These are phyloP conservation scores for Bolinopsis microptera DNA, from an alignment of 37 sponge, comb jelly and placozoan species.

Conservation along the genomic window DNA sequence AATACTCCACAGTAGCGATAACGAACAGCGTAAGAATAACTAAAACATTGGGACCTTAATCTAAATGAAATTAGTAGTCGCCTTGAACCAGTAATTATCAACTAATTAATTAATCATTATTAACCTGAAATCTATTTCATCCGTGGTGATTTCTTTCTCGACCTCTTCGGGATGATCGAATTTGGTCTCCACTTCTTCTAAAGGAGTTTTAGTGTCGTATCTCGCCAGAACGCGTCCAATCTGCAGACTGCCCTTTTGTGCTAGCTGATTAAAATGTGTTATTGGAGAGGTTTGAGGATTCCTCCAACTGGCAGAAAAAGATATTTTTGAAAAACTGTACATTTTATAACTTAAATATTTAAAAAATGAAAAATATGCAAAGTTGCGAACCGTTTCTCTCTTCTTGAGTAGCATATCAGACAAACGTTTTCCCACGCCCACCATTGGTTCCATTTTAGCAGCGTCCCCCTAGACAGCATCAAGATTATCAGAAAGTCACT, in stretches of 20 bases:
- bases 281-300: background rate
- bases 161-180: background rate
- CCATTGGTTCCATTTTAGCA: slow-evolving; percentile 45
- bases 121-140: slow-evolving; percentile 25
- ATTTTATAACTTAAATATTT: no score
- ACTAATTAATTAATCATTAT: no score
- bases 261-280: slow-evolving; percentile 10
- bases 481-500: background rate
- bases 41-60: no score
- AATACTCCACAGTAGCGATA: no score
- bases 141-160: slow-evolving; percentile 27
- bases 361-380: no score
- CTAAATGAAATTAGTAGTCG: no score
- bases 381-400: slow-evolving; percentile 32
- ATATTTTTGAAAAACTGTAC: background rate
- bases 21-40: no score
- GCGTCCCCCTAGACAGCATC: background rate
- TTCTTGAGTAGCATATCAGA: slow-evolving; percentile 30
- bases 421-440: background rate
- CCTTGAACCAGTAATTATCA: no score
- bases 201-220: slow-evolving; percentile 39
- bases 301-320: no score
- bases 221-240: background rate
- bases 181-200: background rate
- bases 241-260: slow-evolving; percentile 48